Base-by-base conservation (phyloP, 2,113 vertebrate genomes). In the Limanda limanda region DNA sequence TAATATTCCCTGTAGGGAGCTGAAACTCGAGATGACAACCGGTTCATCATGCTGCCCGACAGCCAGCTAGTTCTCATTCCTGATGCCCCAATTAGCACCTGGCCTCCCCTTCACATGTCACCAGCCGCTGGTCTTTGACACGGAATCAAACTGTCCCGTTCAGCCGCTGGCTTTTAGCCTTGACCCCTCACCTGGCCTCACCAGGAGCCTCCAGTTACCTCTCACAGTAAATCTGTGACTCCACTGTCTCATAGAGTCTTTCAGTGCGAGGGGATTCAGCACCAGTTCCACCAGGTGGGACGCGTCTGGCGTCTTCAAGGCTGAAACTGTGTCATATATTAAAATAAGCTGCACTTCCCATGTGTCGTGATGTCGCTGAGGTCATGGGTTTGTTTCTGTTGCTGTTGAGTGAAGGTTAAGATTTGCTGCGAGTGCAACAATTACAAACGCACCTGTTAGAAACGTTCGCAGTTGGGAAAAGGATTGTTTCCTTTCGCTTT, bases 61-160 rank as follows among this genome's bases (percentile, higher is more conserved):
- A n/a, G 71, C 58, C 64, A n/a, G 79, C 73, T 73, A 59, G 79
- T 85, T 88, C 77, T 76, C 68, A 17, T 61, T 85, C 87, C 84
- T 73, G 14, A 6, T 51, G 78, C 92, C 82, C 88, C 84, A 92
- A 90, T 93, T 93, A 87, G 94, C 91, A 89, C 79, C 87, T 76
- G 81, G 69, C 72, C 73, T 69, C 58, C 31, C 73, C 75, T 82
- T 92, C 88, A 90, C 91, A 92, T 90, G 93, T 88, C 91, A 92
- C 78, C 47, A 25, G 20, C 62, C 20, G 37, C 45, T 18, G 17
- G 35, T 24, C 20, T 40, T 57, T 66, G 31, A 14, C 71, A 66
- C 31, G 52, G 9, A 56, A 58, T 74, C 62, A 12, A 42, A 21
- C 45, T 23, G 15, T 51, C 47, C 71, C n/a, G 11, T 37, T 31